Conservation (phyloP, 2,888 invertebrate species). For the Heliconius ismenius region DNA sequence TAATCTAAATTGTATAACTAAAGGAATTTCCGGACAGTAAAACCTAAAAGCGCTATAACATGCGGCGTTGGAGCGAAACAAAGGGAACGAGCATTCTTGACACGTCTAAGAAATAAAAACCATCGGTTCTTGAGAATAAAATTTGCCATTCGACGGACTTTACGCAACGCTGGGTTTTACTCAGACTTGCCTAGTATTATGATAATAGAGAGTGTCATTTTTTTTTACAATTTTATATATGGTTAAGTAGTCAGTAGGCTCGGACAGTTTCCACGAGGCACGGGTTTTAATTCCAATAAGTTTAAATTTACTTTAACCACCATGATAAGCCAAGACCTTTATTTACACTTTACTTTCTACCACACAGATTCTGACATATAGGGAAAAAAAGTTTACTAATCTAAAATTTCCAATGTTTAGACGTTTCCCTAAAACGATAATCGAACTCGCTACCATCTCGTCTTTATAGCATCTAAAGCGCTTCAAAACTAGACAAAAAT, state of each 20-base stretch:
- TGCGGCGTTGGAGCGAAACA: conserved; percentile 46
- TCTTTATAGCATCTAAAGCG: background rate
- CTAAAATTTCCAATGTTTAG: background rate
- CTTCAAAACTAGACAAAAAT: background rate
- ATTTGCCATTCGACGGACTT: conserved; percentile 43
- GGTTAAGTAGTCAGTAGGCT: no score
- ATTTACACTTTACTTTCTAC: no score
- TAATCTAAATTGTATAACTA: conserved; percentile 35
- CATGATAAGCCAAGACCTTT: no score
- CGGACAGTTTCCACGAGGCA: no score
- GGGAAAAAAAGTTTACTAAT: no score
- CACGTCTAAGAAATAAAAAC: conserved; percentile 50
- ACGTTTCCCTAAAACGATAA: background rate
- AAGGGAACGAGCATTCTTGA: conserved; percentile 47
- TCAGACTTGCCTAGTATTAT: conserved; percentile 33
- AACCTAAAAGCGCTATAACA: conserved; percentile 47
- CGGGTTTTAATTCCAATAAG: no score
- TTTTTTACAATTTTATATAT: background rate
- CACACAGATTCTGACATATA: no score
- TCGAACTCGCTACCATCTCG: background rate
- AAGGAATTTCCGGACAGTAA: conserved; percentile 39
- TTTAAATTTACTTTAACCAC: no score
- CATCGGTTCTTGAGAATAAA: conserved; percentile 45
- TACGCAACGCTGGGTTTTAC: conserved; percentile 46
- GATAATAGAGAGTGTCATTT: background rate